Evolutionary conservation across 2,113 vertebrate species (phyloP).

Genomic region (Elephas maximus): DNA sequence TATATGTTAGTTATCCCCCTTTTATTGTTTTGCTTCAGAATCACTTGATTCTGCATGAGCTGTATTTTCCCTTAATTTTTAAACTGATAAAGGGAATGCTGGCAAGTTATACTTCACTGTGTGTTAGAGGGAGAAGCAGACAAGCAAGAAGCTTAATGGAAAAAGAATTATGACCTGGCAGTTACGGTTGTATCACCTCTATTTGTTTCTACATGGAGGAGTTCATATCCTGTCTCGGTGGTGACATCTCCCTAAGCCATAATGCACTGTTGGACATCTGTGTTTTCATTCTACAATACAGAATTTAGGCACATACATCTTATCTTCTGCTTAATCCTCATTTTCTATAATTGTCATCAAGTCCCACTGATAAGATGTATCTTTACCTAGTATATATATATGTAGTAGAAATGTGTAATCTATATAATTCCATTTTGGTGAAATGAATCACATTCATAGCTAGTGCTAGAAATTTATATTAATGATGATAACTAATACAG

Average conservation of each 20-base stretch:
- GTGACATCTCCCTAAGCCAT: constrained; percentile 50
- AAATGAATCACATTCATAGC: constrained; percentile 1
- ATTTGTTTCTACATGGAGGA: constrained; percentile 60
- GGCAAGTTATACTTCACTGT: constrained; percentile 31
- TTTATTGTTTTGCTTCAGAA: constrained; percentile 68
- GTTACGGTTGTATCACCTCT: neutral
- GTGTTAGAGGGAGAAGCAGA: constrained; percentile 4
- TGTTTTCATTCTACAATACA: constrained; percentile 25
- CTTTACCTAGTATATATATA: neutral
- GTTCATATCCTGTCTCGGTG: constrained; percentile 42
- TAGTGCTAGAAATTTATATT: neutral
- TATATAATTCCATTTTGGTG: neutral
- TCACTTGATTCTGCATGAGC: constrained; percentile 1
- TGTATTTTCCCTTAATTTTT: constrained; percentile 61
- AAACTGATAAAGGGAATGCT: constrained; percentile 55
- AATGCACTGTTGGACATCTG: constrained; percentile 1
- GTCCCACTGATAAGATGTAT: neutral
- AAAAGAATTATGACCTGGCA: constrained; percentile 39
- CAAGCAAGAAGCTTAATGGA: neutral
- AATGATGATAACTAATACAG: neutral
- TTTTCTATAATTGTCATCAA: constrained; percentile 59
- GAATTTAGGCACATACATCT: neutral
- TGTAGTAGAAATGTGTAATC: neutral
- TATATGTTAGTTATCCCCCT: neutral
- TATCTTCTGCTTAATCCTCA: constrained; percentile 35